Evolutionary conservation across 2,797 vertebrate species (phyloP).

Genomic region (Synanceia verrucosa): DNA sequence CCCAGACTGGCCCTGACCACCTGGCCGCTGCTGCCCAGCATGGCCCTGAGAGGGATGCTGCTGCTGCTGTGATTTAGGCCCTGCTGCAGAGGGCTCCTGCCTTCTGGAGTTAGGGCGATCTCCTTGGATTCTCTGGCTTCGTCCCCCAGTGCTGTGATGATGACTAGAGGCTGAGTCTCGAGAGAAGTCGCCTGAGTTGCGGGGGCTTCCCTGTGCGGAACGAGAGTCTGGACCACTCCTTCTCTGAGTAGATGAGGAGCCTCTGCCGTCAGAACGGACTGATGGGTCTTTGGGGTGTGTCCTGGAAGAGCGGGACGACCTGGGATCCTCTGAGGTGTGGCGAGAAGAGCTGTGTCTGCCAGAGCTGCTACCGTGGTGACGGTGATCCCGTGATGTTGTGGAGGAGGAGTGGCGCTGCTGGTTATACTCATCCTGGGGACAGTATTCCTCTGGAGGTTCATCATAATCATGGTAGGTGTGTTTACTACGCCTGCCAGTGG

Average conservation of each 20-base stretch:
- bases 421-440: conserved; percentile 91
- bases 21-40: conserved; percentile 72
- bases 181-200: conserved; percentile 89
- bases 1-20: conserved; percentile 69
- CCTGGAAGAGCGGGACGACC: conserved; percentile 87
- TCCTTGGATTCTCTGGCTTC: conserved; percentile 85
- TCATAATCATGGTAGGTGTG: conserved; percentile 97
- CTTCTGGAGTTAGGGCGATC: conserved; percentile 74
- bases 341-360: conserved; percentile 91
- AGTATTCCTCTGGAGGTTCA: conserved; percentile 94
- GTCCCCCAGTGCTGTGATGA: conserved; percentile 85
- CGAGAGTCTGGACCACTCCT: conserved; percentile 85
- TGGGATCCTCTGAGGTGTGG: conserved; percentile 88
- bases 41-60: conserved; percentile 76
- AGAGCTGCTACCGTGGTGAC: conserved; percentile 90
- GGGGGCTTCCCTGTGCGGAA: conserved; percentile 81
- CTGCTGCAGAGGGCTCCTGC: conserved; percentile 78
- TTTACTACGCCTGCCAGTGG: conserved; percentile 91
- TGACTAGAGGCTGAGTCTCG: conserved; percentile 86
- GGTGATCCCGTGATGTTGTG: conserved; percentile 88
- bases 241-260: conserved; percentile 84
- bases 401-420: conserved; percentile 86
- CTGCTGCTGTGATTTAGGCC: conserved; percentile 76
- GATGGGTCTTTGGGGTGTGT: conserved; percentile 89
- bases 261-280: conserved; percentile 85